Evolutionary conservation across 2,113 vertebrate genomes (phyloP).

Genomic region (Campylomormyrus numenius): DNA sequence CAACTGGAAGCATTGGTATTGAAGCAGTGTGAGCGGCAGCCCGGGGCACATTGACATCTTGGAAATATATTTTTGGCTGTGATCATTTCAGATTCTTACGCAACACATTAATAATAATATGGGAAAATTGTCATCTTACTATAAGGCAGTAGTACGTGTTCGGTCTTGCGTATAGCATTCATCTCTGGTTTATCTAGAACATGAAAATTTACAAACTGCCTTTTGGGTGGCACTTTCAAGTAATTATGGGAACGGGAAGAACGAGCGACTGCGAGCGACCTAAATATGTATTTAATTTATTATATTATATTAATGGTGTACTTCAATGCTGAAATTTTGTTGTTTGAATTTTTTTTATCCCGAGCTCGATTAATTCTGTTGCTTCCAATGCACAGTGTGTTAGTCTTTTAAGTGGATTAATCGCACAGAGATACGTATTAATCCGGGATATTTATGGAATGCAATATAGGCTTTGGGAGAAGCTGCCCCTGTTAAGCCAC

Average conservation of each 20-base stretch:
- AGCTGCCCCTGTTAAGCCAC: background rate
- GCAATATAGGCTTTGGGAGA: conserved; percentile 45
- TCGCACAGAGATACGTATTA: conserved; percentile 60
- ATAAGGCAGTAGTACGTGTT: background rate
- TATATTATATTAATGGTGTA: conserved; percentile 11
- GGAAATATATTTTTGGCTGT: background rate
- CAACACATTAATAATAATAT: background rate
- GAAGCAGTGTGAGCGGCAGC: background rate
- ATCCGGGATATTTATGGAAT: conserved; percentile 65
- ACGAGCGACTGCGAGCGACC: background rate
- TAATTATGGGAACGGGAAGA: background rate
- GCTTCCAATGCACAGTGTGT: conserved; percentile 44
- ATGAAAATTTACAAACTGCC: background rate
- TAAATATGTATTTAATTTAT: background rate
- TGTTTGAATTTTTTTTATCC: background rate
- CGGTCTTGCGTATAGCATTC: background rate
- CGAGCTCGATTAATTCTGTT: conserved; percentile 21
- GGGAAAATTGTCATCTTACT: background rate
- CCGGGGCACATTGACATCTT: background rate
- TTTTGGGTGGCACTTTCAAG: background rate
- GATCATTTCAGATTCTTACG: background rate
- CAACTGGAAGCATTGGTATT: background rate
- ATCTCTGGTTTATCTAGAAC: background rate
- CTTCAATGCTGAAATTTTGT: background rate
- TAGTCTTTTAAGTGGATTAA: conserved; percentile 65